Conservation (phyloP, 2,113 vertebrate genomes). For the Aegotheles bennettii region DNA sequence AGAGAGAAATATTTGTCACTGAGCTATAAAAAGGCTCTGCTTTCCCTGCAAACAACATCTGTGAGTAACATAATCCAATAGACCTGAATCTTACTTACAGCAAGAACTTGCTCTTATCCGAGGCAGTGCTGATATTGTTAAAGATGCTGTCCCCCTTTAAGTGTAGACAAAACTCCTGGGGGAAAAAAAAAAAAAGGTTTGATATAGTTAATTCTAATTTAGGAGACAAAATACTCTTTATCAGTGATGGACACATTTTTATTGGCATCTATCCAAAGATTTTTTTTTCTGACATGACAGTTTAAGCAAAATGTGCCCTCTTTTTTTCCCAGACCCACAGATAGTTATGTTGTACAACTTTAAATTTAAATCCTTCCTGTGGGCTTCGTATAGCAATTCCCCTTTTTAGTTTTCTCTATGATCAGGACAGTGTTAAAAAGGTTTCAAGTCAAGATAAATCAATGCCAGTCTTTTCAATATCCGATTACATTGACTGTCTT, state of each 20-base stretch:
- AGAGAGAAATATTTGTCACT: neutral
- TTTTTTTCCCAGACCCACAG: neutral
- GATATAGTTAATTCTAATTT: neutral
- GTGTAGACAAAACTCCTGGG: neutral
- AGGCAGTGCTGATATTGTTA: neutral
- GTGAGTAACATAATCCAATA: neutral
- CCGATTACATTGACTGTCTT: neutral
- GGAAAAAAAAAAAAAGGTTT: accelerated
- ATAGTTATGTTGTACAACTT: neutral
- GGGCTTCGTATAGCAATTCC: neutral
- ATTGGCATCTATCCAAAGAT: neutral
- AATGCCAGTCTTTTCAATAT: neutral
- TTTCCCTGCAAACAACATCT: neutral
- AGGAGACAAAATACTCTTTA: neutral
- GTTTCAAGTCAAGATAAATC: neutral
- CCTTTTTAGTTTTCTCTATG: neutral
- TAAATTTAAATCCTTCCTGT: neutral
- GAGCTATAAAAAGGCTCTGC: neutral
- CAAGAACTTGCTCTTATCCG: neutral
- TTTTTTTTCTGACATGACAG: neutral
- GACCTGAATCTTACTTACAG: neutral
- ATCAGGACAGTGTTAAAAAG: neutral
- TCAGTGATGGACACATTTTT: neutral
- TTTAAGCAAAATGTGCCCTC: neutral
- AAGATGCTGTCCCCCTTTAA: accelerated